Conservation (phyloP, 2,113 vertebrate genomes). For the Egretta garzetta region DNA sequence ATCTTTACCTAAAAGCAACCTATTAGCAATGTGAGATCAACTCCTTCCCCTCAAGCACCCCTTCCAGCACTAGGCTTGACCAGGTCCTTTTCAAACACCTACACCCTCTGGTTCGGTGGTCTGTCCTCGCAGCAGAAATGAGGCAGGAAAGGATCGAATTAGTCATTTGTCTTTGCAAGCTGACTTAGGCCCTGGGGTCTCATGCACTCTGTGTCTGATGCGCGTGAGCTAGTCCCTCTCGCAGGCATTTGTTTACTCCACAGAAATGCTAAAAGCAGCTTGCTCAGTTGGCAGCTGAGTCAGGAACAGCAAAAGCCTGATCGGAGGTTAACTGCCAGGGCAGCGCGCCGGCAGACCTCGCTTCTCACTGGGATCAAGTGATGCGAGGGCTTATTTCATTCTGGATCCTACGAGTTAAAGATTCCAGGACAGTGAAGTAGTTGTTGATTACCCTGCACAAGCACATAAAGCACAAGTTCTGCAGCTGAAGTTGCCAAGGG, state of each 20-base stretch:
- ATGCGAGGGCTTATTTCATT: neutral
- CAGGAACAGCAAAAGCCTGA: neutral
- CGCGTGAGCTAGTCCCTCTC: neutral
- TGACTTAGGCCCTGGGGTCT: neutral
- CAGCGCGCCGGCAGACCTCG: neutral
- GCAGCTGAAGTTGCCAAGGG: neutral
- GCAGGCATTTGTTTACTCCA: neutral
- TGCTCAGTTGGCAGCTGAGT: neutral
- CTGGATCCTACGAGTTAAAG: slow-evolving; percentile 21
- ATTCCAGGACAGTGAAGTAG: slow-evolving; percentile 65
- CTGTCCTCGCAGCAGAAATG: neutral
- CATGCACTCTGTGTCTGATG: rapidly evolving
- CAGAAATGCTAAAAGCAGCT: neutral
- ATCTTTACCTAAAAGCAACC: neutral
- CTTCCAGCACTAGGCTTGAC: neutral
- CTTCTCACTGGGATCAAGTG: neutral
- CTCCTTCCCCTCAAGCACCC: neutral
- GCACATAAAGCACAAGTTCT: neutral
- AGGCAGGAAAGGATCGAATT: neutral
- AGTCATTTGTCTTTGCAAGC: neutral
- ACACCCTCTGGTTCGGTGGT: neutral
- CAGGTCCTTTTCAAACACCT: neutral
- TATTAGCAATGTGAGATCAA: neutral
- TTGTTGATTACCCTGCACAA: neutral
- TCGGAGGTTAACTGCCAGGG: neutral